Percentiles rank a stretch among this genome's conserved stretches.
phyloP scores from a whole-genome alignment of 2,797 vertebrate species.

The Cynopterus sphinx region DNA sequence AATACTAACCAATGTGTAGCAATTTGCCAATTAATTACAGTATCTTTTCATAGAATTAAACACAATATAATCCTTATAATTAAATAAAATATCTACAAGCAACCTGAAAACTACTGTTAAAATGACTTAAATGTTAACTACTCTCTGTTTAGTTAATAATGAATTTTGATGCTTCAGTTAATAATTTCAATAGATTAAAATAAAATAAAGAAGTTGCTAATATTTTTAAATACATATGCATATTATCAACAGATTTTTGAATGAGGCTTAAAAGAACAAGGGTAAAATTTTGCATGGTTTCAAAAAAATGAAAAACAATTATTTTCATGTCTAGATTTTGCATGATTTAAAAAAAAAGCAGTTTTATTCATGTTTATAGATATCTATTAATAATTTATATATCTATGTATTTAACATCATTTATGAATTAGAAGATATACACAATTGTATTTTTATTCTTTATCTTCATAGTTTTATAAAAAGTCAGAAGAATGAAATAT shows the following conservation, averaged over 20 bases:
- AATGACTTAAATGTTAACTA: slow-evolving; percentile 75
- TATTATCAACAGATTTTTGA: slow-evolving; percentile 36
- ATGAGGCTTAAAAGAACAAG: background rate
- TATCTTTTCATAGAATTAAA: slow-evolving; percentile 82
- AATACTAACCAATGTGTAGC: slow-evolving; percentile 78
- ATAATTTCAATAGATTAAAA: slow-evolving; percentile 61
- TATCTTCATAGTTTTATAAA: slow-evolving; percentile 75
- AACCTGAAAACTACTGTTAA: slow-evolving; percentile 76
- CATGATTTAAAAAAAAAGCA: background rate
- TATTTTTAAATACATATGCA: slow-evolving; percentile 38
- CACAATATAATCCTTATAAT: slow-evolving; percentile 75
- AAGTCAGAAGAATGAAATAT: background rate
- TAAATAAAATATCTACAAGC: slow-evolving; percentile 80
- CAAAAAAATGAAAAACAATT: background rate
- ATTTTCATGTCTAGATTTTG: background rate
- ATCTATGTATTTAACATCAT: background rate
- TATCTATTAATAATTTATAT: background rate
- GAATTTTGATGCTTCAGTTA: slow-evolving; percentile 65
- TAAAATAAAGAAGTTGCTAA: background rate
- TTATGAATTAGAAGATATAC: slow-evolving; percentile 69
- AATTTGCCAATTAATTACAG: slow-evolving; percentile 84
- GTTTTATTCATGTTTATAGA: background rate
- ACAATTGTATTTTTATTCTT: slow-evolving; percentile 59
- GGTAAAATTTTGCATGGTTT: background rate
- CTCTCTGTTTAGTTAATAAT: slow-evolving; percentile 71